Evolutionary conservation across 2,888 invertebrate species (phyloP), one percentile per base, ranked within the genome.

Genomic region (Petrolisthes cinctipes): DNA sequence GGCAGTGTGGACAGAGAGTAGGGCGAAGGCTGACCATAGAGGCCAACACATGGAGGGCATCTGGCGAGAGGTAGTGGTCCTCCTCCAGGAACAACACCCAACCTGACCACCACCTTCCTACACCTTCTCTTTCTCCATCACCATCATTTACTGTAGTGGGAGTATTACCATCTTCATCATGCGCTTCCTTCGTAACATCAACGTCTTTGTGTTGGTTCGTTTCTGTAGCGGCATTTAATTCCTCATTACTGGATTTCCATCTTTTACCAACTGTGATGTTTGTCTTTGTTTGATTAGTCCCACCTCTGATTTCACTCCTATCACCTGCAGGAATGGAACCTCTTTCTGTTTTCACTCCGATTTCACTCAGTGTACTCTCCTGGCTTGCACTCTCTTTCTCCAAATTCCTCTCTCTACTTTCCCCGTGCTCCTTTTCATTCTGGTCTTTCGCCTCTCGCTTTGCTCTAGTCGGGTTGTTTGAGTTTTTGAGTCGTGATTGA

Each of bases 1-100:
- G 53, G 54, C 79, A 79, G 54, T 17, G 9, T 6, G 79, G 79
- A 56, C 79, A 79, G 5, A 79, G 14, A 17, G 7, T 17, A 17
- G 54, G 54, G n/a, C n/a, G 61, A 17, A n/a, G 79, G 7, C 14
- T 17, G 54, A 54, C 4, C 92, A 94, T 92, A 57, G 92, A 88
- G 76, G 92, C 91, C 17, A 94, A 92, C 0, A 93, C 92, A 89
- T 93, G 92, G 17, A 94, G 92, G 66, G 93, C 93, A 91, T 94
- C 94, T 37, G 94, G 93, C 9, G 92, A 92, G 54, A 94, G 92
- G 91, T 93, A 94, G 91, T 94, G 94, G 91, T 94, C 94, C 91
- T 94, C 94, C 91, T 94, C 94, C 37, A 94, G 91, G 82, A 94
- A 92, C 79, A 94, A 91, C 17, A 94, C 92, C 89, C 93, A 93